Base-by-base conservation (phyloP, 2,797 vertebrate genomes). In the Clarias fuscus region DNA sequence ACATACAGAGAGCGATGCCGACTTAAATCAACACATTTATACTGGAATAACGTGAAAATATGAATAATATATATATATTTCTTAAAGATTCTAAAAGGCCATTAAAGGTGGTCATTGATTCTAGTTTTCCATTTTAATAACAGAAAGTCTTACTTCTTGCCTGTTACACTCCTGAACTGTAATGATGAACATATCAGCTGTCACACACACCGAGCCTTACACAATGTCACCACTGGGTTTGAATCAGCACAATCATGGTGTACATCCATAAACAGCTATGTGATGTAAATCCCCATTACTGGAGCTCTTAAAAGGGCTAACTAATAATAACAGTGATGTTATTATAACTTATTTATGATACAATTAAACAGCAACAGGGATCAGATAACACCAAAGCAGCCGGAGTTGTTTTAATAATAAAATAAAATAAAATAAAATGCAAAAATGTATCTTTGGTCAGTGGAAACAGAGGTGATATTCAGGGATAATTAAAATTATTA, bases 1-100 rank as follows among this genome's bases (percentile, higher is more conserved):
- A 88, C 70, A 86, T 72, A 87, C 68, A 86, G 68, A 65, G 53
- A 88, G 87, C 82, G 86, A 89, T 83, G 84, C n/a, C 65, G 71
- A 84, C 77, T 30, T 59, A 82, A 53, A 64, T 62, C 22, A 80
- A 68, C 17, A 83, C 76, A 75, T 85, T 59, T 22, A 62, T 61
- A 80, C 43, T 68, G 13, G 48, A 87, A 86, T 48, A 17, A 18
- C 48, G 83, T 58, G n/a, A 73, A 65, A 76, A 76, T 72, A 85
- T 67, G 7, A 61, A 40, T 33, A 3, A 56, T 53, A 20, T 59
- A 59, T 59, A 59, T 61, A 61, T 43, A 62, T 58, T 70, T 43
- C 3, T 73, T 33, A 80, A 24, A 40, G 24, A n/a, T 82, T 83
- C 61, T 68, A 59, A 83, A 91, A 82, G 84, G 84, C 80, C 88